Conservation (phyloP, 2,113 vertebrate species). For the Scolopax mira region DNA sequence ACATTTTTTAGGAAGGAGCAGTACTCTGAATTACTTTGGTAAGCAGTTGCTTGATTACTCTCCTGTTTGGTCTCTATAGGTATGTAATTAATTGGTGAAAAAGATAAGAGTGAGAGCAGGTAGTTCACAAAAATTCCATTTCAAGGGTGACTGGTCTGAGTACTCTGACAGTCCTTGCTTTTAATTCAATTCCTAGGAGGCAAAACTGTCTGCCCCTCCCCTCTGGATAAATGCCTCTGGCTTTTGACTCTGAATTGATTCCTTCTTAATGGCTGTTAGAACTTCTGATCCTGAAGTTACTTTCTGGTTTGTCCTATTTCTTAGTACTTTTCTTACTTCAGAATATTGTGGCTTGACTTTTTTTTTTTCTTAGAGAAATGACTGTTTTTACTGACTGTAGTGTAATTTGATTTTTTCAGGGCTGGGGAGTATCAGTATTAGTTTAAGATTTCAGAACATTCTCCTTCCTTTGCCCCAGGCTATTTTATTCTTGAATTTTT, state of each 20-base stretch:
- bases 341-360: not conserved
- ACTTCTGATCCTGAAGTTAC: not conserved
- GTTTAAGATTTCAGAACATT: not conserved
- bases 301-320: not conserved
- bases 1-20: not conserved
- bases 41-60: not conserved
- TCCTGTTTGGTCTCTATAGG: not conserved
- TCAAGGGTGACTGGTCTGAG: not conserved
- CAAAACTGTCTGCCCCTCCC: rapidly evolving
- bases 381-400: not conserved
- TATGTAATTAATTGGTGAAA: not conserved
- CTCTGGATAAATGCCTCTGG: not conserved
- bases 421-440: not conserved
- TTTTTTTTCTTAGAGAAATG: not conserved
- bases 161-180: not conserved
- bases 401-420: not conserved
- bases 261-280: not conserved
- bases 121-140: not conserved
- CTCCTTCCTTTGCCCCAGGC: not conserved
- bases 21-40: not conserved
- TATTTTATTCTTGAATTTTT: not conserved
- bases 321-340: not conserved
- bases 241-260: not conserved
- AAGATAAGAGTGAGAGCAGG: not conserved
- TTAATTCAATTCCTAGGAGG: not conserved